Conservation (phyloP, 2,113 vertebrate species). For the Macroglossus sobrinus region DNA sequence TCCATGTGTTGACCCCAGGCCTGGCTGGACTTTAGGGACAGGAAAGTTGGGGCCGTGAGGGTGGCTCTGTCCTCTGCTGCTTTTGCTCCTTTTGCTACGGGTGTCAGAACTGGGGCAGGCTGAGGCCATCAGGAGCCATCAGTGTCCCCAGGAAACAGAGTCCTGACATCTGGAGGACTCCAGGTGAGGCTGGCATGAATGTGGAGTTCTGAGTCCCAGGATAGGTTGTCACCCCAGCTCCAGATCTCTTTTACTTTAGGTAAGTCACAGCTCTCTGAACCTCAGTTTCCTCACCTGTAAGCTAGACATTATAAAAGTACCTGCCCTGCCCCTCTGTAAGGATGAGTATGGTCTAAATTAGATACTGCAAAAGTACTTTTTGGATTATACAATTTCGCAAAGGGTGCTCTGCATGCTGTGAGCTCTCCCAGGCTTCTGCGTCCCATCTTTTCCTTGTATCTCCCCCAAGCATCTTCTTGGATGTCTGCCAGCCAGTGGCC, state of each 20-base stretch:
- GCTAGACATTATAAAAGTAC: accelerated
- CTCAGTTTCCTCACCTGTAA: not conserved
- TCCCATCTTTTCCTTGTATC: not conserved
- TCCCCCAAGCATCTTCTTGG: not conserved
- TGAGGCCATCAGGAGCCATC: not conserved
- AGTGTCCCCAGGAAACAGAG: not conserved
- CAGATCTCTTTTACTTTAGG: not conserved
- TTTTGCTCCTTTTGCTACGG: not conserved
- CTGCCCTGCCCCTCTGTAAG: accelerated
- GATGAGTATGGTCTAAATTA: not conserved
- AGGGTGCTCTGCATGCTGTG: accelerated
- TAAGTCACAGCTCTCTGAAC: not conserved
- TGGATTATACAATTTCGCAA: not conserved
- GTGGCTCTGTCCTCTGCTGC: not conserved
- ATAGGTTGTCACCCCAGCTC: not conserved
- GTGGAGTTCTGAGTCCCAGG: not conserved
- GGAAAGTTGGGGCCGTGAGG: accelerated
- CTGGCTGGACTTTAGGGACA: not conserved
- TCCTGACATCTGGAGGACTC: not conserved
- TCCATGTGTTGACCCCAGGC: accelerated
- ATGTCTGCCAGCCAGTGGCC: not conserved
- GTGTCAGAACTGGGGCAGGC: accelerated
- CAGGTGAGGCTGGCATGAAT: not conserved
- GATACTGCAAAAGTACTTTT: not conserved
- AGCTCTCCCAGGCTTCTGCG: accelerated